phyloP scores from a whole-genome alignment of 1,140 invertebrate species.

The Lineus longissimus region DNA sequence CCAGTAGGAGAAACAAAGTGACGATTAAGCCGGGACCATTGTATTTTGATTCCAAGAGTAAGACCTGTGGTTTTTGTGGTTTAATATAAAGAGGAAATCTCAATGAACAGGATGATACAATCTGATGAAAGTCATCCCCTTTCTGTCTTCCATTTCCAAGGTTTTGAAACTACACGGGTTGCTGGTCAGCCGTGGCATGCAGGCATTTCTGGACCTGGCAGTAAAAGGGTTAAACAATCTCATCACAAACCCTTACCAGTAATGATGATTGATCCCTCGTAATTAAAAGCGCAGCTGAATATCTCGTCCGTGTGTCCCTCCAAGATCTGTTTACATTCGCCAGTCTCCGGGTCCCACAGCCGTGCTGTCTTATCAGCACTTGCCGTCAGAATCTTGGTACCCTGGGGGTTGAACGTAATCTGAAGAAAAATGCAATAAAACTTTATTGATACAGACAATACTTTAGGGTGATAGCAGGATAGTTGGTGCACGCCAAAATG shows the following conservation, averaged over 20 bases:
- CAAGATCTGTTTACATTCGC: constrained; percentile 64
- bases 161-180: neutral
- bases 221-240: neutral
- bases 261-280: constrained; percentile 70
- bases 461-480: too few relatives aligned
- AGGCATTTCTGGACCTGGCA: too few relatives aligned
- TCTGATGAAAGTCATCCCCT: too few relatives aligned
- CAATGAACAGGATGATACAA: too few relatives aligned
- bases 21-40: too few relatives aligned
- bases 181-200: neutral
- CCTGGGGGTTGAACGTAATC: constrained; percentile 76
- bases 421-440: constrained; percentile 26
- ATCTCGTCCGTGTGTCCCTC: constrained; percentile 73
- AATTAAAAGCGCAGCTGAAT: constrained; percentile 75
- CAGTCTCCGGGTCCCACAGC: constrained; percentile 69
- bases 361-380: constrained; percentile 70
- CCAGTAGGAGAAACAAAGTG: too few relatives aligned
- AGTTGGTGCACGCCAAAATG: too few relatives aligned
- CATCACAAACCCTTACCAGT: constrained; percentile 59
- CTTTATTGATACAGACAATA: too few relatives aligned
- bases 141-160: too few relatives aligned
- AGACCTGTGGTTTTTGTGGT: too few relatives aligned
- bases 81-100: too few relatives aligned
- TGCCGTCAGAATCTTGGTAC: constrained; percentile 67
- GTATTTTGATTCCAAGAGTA: too few relatives aligned